Evolutionary conservation across 2,888 invertebrate genomes (phyloP).

Genomic region (Tinea trinotella): DNA sequence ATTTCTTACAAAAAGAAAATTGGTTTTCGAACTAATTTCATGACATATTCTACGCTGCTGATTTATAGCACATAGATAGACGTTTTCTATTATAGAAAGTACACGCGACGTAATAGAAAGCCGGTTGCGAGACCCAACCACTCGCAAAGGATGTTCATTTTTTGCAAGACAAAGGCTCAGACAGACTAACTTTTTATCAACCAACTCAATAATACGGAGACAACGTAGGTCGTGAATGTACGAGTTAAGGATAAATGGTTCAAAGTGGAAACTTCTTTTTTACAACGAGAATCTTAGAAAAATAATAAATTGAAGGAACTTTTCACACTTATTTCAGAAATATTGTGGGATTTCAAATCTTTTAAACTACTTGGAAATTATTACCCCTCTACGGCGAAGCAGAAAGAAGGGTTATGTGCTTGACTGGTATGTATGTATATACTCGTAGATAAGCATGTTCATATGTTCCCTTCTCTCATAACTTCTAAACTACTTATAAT

Average conservation of each 20-base stretch:
- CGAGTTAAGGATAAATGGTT: conserved; percentile 9
- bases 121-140: conserved; percentile 11
- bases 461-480: too few relatives aligned
- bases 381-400: too few relatives aligned
- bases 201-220: conserved; percentile 21
- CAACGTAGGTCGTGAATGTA: conserved; percentile 1
- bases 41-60: background rate
- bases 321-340: background rate
- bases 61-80: conserved; percentile 12
- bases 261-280: background rate
- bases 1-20: background rate
- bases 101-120: background rate
- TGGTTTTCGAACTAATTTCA: background rate
- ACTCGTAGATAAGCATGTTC: too few relatives aligned
- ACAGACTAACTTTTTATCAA: conserved; percentile 20
- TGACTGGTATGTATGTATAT: too few relatives aligned
- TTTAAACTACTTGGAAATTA: too few relatives aligned
- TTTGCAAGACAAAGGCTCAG: conserved; percentile 14
- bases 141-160: conserved; percentile 2
- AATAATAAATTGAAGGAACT: background rate
- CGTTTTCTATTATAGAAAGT: conserved; percentile 12
- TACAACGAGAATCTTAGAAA: background rate
- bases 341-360: too few relatives aligned
- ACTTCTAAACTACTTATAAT: too few relatives aligned
- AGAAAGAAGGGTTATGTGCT: too few relatives aligned